Evolutionary conservation across 2,797 vertebrate species (phyloP).

Genomic region (Argya squamiceps): DNA sequence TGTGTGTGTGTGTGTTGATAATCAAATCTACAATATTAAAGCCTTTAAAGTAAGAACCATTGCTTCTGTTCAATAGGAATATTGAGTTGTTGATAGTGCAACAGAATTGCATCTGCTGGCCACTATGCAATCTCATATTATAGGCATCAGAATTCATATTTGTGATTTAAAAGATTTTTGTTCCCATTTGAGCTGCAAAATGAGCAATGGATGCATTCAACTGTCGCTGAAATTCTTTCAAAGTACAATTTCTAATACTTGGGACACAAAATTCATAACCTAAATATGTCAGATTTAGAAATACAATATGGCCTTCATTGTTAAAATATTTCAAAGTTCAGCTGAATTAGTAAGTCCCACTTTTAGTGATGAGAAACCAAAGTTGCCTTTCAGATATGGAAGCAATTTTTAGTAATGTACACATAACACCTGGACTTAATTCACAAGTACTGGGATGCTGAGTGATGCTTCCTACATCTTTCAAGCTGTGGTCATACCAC

Average conservation of each 20-base stretch:
- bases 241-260: neutral
- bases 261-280: neutral
- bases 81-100: neutral
- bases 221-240: neutral
- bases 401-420: neutral
- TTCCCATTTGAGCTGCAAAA: neutral
- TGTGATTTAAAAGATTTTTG: neutral
- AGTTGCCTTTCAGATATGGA: neutral
- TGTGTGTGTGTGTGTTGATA: neutral
- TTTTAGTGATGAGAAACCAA: neutral
- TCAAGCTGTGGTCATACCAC: neutral
- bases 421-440: conserved; percentile 20
- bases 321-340: neutral
- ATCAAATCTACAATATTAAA: neutral
- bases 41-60: neutral
- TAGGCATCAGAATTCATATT: neutral
- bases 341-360: neutral
- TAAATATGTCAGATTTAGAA: neutral
- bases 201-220: neutral
- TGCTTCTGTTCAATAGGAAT: neutral
- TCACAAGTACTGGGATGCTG: neutral
- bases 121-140: neutral
- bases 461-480: conserved; percentile 1
- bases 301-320: neutral
- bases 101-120: neutral